Evolutionary conservation across 2,113 vertebrate species (phyloP).

Genomic region (Eidolon helvum): DNA sequence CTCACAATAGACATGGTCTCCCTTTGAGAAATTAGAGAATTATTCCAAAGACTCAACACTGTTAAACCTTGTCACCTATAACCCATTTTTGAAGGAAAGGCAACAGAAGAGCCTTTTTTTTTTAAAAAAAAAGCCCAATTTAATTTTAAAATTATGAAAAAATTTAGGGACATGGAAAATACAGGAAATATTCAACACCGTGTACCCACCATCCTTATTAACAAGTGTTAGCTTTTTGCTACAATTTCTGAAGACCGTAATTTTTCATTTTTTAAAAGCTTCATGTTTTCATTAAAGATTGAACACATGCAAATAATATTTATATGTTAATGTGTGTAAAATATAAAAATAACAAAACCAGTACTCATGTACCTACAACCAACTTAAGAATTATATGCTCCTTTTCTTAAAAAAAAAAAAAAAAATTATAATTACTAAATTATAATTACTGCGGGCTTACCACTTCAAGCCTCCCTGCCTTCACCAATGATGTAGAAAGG

Average conservation of each 20-base stretch:
- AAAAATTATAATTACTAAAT: no score
- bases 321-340: not conserved
- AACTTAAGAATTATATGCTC: not conserved
- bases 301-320: not conserved
- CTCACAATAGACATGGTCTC: not conserved
- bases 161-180: not conserved
- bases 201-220: not conserved
- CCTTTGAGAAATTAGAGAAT: conserved; percentile 15
- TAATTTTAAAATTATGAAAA: conserved; percentile 16
- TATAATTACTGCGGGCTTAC: not conserved
- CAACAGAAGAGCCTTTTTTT: not conserved
- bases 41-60: not conserved
- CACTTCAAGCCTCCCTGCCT: not conserved
- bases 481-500: not conserved
- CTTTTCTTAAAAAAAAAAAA: not conserved
- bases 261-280: not conserved
- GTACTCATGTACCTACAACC: not conserved
- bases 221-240: not conserved
- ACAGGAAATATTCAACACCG: not conserved
- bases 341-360: not conserved
- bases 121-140: not conserved
- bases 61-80: not conserved
- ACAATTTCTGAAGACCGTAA: not conserved
- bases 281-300: not conserved
- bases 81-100: not conserved